These are phyloP conservation scores for Epinephelus moara DNA, from an alignment of 2,113 vertebrate species.

Conservation along the genomic window DNA sequence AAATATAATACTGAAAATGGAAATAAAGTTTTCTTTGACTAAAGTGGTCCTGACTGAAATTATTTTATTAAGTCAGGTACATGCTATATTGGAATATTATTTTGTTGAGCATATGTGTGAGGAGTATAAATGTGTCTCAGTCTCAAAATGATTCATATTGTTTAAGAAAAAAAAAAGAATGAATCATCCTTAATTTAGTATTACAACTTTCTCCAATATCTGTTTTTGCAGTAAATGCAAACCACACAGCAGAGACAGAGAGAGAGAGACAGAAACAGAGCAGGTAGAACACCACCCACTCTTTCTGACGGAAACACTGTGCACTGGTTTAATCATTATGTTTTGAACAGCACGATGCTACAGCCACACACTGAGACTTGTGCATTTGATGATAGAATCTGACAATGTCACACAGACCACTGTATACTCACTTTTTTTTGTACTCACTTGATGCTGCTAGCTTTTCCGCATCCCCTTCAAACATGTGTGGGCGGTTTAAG, in stretches of 20 bases:
- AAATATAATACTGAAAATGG: no score
- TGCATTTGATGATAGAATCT: constrained; percentile 45
- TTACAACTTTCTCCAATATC: background rate
- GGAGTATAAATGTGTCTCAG: background rate
- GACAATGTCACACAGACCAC: constrained; percentile 52
- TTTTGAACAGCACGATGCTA: constrained; percentile 37
- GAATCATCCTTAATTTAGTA: background rate
- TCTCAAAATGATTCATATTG: background rate
- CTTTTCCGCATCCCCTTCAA: constrained; percentile 46
- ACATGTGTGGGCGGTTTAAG: constrained; percentile 52
- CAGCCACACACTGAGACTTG: constrained; percentile 21
- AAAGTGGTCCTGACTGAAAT: no score
- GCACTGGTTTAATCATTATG: constrained; percentile 27
- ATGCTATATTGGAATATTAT: background rate
- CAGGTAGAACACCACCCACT: constrained; percentile 10
- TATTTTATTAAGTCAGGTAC: no score
- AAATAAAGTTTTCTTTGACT: no score
- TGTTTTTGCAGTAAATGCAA: background rate
- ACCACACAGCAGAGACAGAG: background rate
- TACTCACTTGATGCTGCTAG: constrained; percentile 37
- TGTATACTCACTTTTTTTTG: constrained; percentile 31
- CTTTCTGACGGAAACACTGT: background rate
- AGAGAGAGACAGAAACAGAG: background rate
- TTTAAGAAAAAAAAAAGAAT: background rate
- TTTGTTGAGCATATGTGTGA: background rate